Conservation (phyloP, 2,113 vertebrate species). For the Siniperca chuatsi region DNA sequence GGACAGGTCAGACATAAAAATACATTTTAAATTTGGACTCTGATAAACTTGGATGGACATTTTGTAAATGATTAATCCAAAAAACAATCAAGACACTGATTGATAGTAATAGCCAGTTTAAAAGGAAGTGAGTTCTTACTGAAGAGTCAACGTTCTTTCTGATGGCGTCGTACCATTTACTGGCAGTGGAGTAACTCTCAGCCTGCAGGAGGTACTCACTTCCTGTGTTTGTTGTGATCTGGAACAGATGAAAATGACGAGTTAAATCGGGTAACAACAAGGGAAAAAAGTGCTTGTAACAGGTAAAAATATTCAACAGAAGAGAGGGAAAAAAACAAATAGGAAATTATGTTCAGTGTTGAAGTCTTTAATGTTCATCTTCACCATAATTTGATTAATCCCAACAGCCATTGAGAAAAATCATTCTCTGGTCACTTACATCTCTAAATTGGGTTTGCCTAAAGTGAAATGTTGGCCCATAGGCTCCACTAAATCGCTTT, state of each 20-base stretch:
- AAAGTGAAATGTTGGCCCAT: neutral
- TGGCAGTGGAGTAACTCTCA: slow-evolving; percentile 51
- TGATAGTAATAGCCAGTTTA: neutral
- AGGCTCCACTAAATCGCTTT: no score
- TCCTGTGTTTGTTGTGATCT: slow-evolving; percentile 70
- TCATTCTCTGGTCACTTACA: neutral
- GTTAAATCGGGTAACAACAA: neutral
- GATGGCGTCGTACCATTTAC: slow-evolving; percentile 58
- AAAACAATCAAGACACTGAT: neutral
- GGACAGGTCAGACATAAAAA: neutral
- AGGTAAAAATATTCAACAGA: no score
- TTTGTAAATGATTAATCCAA: neutral
- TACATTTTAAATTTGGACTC: neutral
- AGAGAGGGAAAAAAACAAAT: neutral
- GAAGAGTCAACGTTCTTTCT: slow-evolving; percentile 29
- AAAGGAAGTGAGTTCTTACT: slow-evolving; percentile 42
- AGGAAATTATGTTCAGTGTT: neutral
- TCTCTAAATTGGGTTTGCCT: neutral
- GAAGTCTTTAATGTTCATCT: neutral
- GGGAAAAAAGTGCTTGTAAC: neutral
- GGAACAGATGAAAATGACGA: neutral
- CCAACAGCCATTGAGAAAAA: neutral
- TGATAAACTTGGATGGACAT: neutral
- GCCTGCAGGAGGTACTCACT: slow-evolving; percentile 69
- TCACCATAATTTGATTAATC: no score